Conservation (phyloP, 2,888 invertebrate genomes). For the Synergus japonicus region DNA sequence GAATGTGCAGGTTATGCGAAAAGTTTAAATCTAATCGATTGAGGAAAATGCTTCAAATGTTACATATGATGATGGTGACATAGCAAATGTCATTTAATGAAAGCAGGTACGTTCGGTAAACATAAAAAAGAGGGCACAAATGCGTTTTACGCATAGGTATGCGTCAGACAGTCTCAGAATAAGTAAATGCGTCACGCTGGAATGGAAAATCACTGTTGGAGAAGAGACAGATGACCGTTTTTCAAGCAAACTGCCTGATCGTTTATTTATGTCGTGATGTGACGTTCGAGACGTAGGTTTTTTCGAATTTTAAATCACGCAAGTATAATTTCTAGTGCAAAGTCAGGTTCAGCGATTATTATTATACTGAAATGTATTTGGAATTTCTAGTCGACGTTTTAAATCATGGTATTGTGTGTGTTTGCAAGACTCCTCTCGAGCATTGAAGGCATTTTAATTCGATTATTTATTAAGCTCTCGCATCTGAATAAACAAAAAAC, state of each 20-base stretch:
- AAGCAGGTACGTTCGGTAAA: not conserved
- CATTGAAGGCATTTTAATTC: too few species aligned
- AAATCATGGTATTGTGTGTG: too few species aligned
- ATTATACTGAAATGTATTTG: not conserved
- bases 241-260: slow-evolving; percentile 46
- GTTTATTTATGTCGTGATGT: slow-evolving; percentile 34
- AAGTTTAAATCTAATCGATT: too few species aligned
- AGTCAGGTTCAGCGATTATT: not conserved
- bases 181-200: slow-evolving; percentile 60
- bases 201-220: slow-evolving; percentile 63
- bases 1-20: too few species aligned
- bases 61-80: not conserved
- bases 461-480: too few species aligned
- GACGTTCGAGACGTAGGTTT: slow-evolving; percentile 7
- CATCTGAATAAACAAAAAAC: too few species aligned
- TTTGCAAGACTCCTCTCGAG: too few species aligned
- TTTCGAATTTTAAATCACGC: slow-evolving; percentile 29
- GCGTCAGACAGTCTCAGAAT: slow-evolving; percentile 57
- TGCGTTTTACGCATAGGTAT: slow-evolving; percentile 43
- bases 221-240: slow-evolving; percentile 58
- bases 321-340: slow-evolving; percentile 20
- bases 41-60: too few species aligned
- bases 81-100: slow-evolving; percentile 20
- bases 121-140: slow-evolving; percentile 11
- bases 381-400: too few species aligned